These are phyloP conservation scores for Sesia bembeciformis DNA, from an alignment of 2,888 invertebrate genomes.

Conservation along the genomic window DNA sequence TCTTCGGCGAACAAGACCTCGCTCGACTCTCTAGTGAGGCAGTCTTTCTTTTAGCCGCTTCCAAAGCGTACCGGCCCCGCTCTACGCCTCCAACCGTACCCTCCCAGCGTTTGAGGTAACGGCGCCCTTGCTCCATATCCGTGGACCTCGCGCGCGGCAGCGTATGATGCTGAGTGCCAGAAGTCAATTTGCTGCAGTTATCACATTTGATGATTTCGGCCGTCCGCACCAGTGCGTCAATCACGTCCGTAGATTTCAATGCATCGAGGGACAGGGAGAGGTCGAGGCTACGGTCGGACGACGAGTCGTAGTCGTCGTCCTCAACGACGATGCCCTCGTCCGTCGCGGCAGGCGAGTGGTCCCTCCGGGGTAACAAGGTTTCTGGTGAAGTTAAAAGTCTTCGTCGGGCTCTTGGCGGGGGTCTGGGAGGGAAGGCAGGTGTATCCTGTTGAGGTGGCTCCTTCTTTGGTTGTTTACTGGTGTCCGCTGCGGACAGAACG, in stretches of 20 bases:
- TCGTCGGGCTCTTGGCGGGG: slow-evolving; percentile 61
- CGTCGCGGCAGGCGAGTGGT: slow-evolving; percentile 66
- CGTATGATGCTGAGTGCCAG: slow-evolving; percentile 49
- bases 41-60: slow-evolving; percentile 60
- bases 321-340: slow-evolving; percentile 71
- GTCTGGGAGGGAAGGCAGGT: slow-evolving; percentile 48
- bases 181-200: slow-evolving; percentile 59
- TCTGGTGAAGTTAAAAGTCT: slow-evolving; percentile 53
- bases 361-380: slow-evolving; percentile 51
- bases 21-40: slow-evolving; percentile 55
- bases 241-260: slow-evolving; percentile 49
- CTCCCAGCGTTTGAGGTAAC: slow-evolving; percentile 65
- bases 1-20: slow-evolving; percentile 63
- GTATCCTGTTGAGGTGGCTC: slow-evolving; percentile 43
- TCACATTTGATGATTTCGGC: slow-evolving; percentile 62
- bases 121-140: slow-evolving; percentile 55
- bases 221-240: slow-evolving; percentile 57
- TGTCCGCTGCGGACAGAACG: slow-evolving; percentile 77
- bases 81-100: slow-evolving; percentile 54
- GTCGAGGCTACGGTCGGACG: slow-evolving; percentile 73
- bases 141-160: slow-evolving; percentile 54
- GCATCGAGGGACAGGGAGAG: slow-evolving; percentile 61
- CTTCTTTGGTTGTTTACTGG: slow-evolving; percentile 54
- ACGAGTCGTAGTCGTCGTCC: slow-evolving; percentile 72
- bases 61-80: slow-evolving; percentile 51